phyloP scores from a whole-genome alignment of 2,888 invertebrate genomes.

The Physocephala rufipes region DNA sequence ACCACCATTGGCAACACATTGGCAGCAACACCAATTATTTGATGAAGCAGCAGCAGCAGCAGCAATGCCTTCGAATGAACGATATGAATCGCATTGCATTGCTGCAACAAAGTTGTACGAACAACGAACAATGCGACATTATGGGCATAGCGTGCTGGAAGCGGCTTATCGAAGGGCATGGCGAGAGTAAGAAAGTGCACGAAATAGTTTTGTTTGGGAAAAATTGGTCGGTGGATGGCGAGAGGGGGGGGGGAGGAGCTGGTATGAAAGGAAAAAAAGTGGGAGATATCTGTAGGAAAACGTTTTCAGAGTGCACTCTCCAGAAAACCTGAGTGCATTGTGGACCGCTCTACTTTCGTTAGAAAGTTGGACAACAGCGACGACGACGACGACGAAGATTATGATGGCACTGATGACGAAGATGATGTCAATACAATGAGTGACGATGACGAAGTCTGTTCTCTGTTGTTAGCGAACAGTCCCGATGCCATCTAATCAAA shows the following conservation, averaged over 20 bases:
- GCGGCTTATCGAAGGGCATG: background rate
- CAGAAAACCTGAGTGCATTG: slow-evolving; percentile 13
- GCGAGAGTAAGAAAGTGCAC: background rate
- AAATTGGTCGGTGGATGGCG: background rate
- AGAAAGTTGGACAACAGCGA: background rate
- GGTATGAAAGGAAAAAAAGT: no score
- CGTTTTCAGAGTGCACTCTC: background rate
- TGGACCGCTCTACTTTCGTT: background rate
- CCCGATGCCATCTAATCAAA: background rate
- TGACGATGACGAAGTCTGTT: no score
- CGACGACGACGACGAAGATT: slow-evolving; percentile 36
- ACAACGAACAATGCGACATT: slow-evolving; percentile 36
- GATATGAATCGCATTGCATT: no score
- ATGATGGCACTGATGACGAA: no score
- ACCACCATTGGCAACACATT: slow-evolving; percentile 34
- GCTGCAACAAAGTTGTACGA: slow-evolving; percentile 11
- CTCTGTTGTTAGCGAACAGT: slow-evolving; percentile 22
- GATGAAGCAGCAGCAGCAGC: slow-evolving; percentile 27
- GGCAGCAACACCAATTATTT: slow-evolving; percentile 30
- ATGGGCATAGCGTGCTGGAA: slow-evolving; percentile 23
- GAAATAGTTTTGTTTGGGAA: no score
- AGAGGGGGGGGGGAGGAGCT: background rate
- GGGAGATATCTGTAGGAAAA: no score
- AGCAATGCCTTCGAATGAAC: slow-evolving; percentile 3
- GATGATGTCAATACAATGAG: no score